Evolutionary conservation across 37 sponge, comb jelly and placozoan genomes (phyloP).

Genomic region (Axinella damicornis): DNA sequence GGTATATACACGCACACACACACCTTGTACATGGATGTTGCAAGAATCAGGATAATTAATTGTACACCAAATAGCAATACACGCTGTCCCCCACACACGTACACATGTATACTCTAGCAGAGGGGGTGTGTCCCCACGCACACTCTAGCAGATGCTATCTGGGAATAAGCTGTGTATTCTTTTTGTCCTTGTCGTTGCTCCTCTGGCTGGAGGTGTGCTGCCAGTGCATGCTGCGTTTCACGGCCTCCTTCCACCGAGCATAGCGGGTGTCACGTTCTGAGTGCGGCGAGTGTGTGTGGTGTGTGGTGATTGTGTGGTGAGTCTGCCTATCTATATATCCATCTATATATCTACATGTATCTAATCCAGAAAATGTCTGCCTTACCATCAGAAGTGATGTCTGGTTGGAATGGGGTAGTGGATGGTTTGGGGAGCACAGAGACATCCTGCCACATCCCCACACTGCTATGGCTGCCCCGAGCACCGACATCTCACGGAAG

Average conservation of each 20-base stretch:
- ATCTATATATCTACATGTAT: too few species aligned
- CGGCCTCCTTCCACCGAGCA: conserved; percentile 91
- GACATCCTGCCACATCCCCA: conserved; percentile 66
- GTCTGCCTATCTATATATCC: conserved; percentile 15
- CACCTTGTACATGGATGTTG: too few species aligned
- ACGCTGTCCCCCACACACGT: too few species aligned
- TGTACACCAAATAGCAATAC: not conserved
- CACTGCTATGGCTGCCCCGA: conserved; percentile 91
- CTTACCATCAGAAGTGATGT: conserved; percentile 32
- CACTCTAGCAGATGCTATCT: too few species aligned
- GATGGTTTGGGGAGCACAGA: conserved; percentile 2
- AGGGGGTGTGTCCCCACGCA: not conserved
- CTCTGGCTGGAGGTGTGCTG: not conserved
- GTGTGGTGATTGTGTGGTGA: too few species aligned
- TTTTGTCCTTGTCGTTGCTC: too few species aligned
- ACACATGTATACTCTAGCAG: too few species aligned
- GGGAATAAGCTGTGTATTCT: not conserved
- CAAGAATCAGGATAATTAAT: too few species aligned
- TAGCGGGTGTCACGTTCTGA: conserved; percentile 64
- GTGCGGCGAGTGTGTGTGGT: not conserved
- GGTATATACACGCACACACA: too few species aligned
- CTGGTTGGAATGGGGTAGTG: not conserved
- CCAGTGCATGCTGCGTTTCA: conserved; percentile 87
- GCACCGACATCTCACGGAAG: conserved; percentile 89
- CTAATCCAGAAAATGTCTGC: too few species aligned